Percentiles rank a stretch among this genome's conserved stretches.
phyloP scores from a whole-genome alignment of 2,113 vertebrate species.

The Nicator chloris region DNA sequence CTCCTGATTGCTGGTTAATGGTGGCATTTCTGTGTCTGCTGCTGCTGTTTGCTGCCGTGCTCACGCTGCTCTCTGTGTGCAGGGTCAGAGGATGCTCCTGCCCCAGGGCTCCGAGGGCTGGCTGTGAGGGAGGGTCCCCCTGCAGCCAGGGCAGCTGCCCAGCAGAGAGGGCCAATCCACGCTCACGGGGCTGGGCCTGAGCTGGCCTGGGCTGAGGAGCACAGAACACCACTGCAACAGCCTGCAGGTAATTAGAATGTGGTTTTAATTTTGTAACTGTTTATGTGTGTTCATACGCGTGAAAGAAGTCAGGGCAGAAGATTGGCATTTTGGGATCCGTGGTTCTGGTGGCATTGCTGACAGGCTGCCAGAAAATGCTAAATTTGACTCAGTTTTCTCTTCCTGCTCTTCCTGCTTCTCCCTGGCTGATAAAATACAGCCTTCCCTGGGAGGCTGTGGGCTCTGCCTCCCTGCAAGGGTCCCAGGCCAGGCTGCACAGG shows the following conservation, averaged over 20 bases:
- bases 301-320: not conserved
- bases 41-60: too few species aligned
- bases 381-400: not conserved
- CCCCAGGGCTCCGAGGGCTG: constrained; percentile 66
- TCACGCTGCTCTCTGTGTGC: not conserved
- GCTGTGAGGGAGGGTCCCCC: constrained; percentile 44
- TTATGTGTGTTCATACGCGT: rapidly evolving
- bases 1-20: rapidly evolving
- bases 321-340: rapidly evolving
- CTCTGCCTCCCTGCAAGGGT: not conserved
- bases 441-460: not conserved
- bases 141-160: constrained; percentile 22
- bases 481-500: not conserved
- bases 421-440: not conserved
- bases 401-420: not conserved
- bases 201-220: not conserved
- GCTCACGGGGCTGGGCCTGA: constrained; percentile 63
- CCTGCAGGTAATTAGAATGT: constrained; percentile 30
- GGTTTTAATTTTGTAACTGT: not conserved
- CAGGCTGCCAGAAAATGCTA: not conserved
- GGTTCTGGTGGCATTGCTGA: not conserved
- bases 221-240: not conserved
- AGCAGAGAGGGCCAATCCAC: constrained; percentile 74
- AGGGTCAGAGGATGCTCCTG: constrained; percentile 84
- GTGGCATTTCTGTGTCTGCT: not conserved